Evolutionary conservation across 2,888 invertebrate species (phyloP), one percentile per base, ranked within the genome.

Genomic region (Drosophila algonquin): DNA sequence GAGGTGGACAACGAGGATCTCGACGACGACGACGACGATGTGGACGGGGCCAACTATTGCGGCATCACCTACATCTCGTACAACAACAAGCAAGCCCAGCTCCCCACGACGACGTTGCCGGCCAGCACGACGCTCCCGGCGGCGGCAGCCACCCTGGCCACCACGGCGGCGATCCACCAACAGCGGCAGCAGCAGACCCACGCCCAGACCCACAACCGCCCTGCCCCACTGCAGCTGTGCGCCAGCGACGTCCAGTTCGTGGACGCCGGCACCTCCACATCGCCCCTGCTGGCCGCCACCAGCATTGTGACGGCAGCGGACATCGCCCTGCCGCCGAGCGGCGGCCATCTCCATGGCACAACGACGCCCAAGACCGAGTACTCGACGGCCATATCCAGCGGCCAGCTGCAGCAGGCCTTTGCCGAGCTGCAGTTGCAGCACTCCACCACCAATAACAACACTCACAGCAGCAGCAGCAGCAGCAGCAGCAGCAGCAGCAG

Each of bases 1-100:
- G 94, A 98, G 76, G 98, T 98, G 91, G 98, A 98, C 3, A 98
- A 98, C 91, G 94, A 98, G 72, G 98, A 98, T 91, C 98, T 98
- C 3, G 98, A 98, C 91, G 98, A 98, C 90, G 97, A 97, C 92
- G 98, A 97, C 92, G 98, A 98, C 93, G 95, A 96, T 93, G 94
- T 98, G 74, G 98, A 98, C 55, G 99, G 99, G 89, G 99, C 99
- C 64, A 98, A 98, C 92, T 96, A 97, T 92, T 95, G 96, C 65
- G 99, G 99, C 69, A 90, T 90, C 51, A 90, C 90, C 40, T 90
- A 89, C 68, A 90, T 90, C 40, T 89, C 94, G 97, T 98, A 92
- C 95, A 97, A 91, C 96, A 97, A 94, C 94, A 97, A 85, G 96
- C 97, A 93, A 94, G 89, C 91, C 48, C 89, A 90, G 78, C 67